A percentile compares a stretch with the other conserved stretches of the same genome.
phyloP scores from a whole-genome alignment of 2,797 vertebrate species.

The Lepilemur ruficaudatus region DNA sequence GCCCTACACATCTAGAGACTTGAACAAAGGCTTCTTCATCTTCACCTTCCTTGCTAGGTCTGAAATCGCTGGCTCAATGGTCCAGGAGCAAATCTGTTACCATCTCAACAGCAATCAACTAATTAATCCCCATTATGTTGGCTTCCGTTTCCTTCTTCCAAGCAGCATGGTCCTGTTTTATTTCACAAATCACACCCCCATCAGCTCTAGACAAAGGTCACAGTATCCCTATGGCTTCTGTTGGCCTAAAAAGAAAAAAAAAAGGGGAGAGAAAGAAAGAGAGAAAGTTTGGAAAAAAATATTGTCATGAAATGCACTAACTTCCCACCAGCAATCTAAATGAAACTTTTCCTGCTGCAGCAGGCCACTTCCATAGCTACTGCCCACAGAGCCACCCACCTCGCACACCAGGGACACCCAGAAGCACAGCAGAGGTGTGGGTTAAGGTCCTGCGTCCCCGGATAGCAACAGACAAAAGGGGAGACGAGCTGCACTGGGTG shows the following conservation, averaged over 20 bases:
- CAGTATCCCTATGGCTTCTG: slow-evolving; percentile 79
- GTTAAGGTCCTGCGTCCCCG: neutral
- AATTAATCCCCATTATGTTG: slow-evolving; percentile 84
- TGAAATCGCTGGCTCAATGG: slow-evolving; percentile 75
- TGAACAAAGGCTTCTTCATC: slow-evolving; percentile 82
- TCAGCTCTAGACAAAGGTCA: slow-evolving; percentile 84
- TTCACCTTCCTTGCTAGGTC: slow-evolving; percentile 75
- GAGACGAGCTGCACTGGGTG: neutral
- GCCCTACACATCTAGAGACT: slow-evolving; percentile 71
- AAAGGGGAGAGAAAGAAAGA: neutral
- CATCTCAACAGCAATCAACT: slow-evolving; percentile 82
- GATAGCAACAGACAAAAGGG: neutral
- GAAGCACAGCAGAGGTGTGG: neutral
- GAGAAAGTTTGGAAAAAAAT: neutral
- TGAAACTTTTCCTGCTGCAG: neutral
- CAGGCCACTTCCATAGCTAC: neutral
- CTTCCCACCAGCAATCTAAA: neutral
- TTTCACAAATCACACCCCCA: slow-evolving; percentile 81
- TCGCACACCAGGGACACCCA: neutral
- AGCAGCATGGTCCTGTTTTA: slow-evolving; percentile 79
- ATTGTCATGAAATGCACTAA: neutral
- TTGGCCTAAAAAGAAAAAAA: slow-evolving; percentile 49
- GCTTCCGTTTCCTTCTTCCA: slow-evolving; percentile 82
- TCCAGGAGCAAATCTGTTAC: slow-evolving; percentile 79
- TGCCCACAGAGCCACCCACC: neutral